These are phyloP conservation scores for Bugulina stolonifera DNA, from an alignment of 2,888 invertebrate genomes.

Conservation along the genomic window DNA sequence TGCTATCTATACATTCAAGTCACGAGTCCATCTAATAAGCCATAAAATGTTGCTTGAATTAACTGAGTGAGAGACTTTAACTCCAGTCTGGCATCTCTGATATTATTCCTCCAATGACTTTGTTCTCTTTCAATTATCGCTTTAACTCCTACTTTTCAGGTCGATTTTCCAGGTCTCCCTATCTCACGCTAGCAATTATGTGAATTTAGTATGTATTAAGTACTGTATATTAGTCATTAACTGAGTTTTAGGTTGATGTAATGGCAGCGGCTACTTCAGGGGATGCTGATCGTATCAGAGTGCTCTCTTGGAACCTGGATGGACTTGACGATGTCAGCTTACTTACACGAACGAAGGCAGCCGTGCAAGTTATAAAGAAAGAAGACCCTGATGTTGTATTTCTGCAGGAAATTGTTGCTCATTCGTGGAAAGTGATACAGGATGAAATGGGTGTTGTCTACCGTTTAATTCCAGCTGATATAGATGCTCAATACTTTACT, in stretches of 20 bases:
- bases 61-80: too few relatives aligned
- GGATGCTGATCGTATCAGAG: constrained; percentile 47
- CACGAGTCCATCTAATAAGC: too few relatives aligned
- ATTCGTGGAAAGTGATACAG: constrained; percentile 52
- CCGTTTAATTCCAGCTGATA: neutral
- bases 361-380: constrained; percentile 54
- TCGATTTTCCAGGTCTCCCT: too few relatives aligned
- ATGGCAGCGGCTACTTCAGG: constrained; percentile 32
- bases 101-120: too few relatives aligned
- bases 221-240: neutral
- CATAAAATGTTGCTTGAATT: too few relatives aligned
- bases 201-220: too few relatives aligned
- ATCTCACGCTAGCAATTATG: too few relatives aligned
- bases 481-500: constrained; percentile 53
- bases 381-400: constrained; percentile 59
- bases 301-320: constrained; percentile 62
- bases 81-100: too few relatives aligned
- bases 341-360: constrained; percentile 56
- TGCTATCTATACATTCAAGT: too few relatives aligned
- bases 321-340: constrained; percentile 58
- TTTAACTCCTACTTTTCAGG: too few relatives aligned
- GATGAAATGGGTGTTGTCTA: constrained; percentile 28
- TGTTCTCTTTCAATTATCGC: too few relatives aligned
- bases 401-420: constrained; percentile 59
- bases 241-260: constrained; percentile 28